phyloP scores from a whole-genome alignment of 2,888 invertebrate genomes.

The Drosophila monieri region DNA sequence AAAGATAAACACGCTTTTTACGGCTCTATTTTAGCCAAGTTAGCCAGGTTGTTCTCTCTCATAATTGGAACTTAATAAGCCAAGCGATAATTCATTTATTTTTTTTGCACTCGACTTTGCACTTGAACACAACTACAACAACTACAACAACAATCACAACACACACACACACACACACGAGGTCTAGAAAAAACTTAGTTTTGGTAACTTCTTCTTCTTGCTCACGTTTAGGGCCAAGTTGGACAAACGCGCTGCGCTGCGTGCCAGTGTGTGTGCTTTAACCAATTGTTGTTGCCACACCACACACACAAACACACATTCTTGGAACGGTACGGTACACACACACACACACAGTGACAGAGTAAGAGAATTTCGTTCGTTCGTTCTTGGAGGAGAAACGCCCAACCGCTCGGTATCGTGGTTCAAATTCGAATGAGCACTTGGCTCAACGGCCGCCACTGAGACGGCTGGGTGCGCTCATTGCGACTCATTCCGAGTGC shows the following conservation, averaged over 20 bases:
- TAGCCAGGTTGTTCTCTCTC: constrained; percentile 22
- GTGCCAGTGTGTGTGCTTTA: constrained; percentile 59
- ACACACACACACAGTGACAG: constrained; percentile 46
- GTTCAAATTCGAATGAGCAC: constrained; percentile 81
- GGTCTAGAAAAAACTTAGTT: constrained; percentile 19
- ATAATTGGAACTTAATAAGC: constrained; percentile 48
- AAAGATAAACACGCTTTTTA: constrained; percentile 50
- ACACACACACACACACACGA: constrained; percentile 37
- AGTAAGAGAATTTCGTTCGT: constrained; percentile 34
- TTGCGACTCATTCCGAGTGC: background rate
- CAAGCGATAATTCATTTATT: constrained; percentile 30
- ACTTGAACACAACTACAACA: background rate
- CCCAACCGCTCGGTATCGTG: constrained; percentile 82
- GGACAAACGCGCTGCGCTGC: constrained; percentile 55
- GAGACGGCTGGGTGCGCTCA: constrained; percentile 38
- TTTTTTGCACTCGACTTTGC: constrained; percentile 40
- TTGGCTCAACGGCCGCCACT: constrained; percentile 59
- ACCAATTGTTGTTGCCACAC: constrained; percentile 55
- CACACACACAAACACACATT: constrained; percentile 46
- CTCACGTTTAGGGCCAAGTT: constrained; percentile 64
- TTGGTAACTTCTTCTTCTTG: constrained; percentile 32
- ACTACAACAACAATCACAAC: background rate
- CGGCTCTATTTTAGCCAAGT: background rate
- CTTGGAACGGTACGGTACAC: constrained; percentile 9
- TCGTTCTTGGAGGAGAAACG: constrained; percentile 62